Percentiles rank a stretch among this genome's conserved stretches.
Evolutionary conservation across 2,888 invertebrate species (phyloP).

Genomic region (Nipponacmea schrenckii): DNA sequence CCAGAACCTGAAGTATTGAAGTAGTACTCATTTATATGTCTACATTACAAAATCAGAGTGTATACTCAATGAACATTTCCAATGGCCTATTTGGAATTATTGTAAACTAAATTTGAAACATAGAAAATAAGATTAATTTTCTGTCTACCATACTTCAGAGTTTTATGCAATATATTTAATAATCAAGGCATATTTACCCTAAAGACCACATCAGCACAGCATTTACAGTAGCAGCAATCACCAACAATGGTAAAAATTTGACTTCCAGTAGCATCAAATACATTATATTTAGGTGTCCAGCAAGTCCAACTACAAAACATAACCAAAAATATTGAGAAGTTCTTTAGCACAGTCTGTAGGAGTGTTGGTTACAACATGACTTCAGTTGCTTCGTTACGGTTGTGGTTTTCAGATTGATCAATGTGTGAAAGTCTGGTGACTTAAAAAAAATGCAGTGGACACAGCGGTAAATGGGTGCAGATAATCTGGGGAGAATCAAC

Average conservation of each 20-base stretch:
- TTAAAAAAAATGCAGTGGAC: neutral
- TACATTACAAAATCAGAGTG: too few relatives aligned
- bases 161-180: too few relatives aligned
- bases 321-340: neutral
- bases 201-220: conserved; percentile 56
- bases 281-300: conserved; percentile 52
- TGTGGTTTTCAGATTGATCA: neutral
- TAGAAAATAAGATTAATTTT: too few relatives aligned
- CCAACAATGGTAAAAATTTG: conserved; percentile 54
- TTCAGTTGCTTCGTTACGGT: neutral
- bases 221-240: conserved; percentile 58
- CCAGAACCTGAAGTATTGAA: too few relatives aligned
- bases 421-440: neutral
- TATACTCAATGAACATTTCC: too few relatives aligned
- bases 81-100: too few relatives aligned
- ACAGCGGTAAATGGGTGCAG: too few relatives aligned
- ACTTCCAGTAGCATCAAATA: conserved; percentile 44
- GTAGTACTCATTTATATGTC: too few relatives aligned
- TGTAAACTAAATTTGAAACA: too few relatives aligned
- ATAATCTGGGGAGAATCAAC: too few relatives aligned
- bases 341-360: neutral
- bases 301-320: conserved; percentile 55
- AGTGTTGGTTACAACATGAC: neutral
- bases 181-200: conserved; percentile 35
- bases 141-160: too few relatives aligned